A percentile compares a stretch with the other conserved stretches of the same genome.
phyloP scores from a whole-genome alignment of 1,140 invertebrate genomes.

The Agrypnia vestita region DNA sequence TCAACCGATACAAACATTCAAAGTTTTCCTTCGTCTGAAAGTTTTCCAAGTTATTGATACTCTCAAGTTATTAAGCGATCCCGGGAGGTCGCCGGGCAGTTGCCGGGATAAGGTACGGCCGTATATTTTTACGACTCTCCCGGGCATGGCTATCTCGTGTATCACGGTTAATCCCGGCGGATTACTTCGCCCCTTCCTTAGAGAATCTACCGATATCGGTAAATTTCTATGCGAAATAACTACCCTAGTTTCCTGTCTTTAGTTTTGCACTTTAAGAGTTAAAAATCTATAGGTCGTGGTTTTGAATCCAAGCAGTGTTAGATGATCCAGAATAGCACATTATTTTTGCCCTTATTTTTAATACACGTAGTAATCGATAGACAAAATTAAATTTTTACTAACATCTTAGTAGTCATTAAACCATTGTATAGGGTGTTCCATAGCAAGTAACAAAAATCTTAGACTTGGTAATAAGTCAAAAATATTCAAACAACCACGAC shows the following conservation, averaged over 20 bases:
- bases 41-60: conserved; percentile 39
- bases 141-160: conserved; percentile 20
- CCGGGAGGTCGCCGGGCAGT: neutral
- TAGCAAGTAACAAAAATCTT: too few species aligned
- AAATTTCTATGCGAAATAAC: neutral
- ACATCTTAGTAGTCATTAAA: too few species aligned
- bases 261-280: neutral
- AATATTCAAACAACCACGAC: too few species aligned
- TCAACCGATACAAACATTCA: conserved; percentile 14
- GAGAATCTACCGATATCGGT: neutral
- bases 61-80: conserved; percentile 41
- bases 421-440: too few species aligned
- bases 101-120: conserved; percentile 12
- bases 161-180: conserved; percentile 26
- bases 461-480: too few species aligned
- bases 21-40: conserved; percentile 12
- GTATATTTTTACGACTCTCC: conserved; percentile 35
- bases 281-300: too few species aligned
- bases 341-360: neutral
- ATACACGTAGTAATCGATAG: neutral
- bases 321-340: neutral
- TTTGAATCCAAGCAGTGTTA: too few species aligned
- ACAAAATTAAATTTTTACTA: too few species aligned
- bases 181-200: neutral
- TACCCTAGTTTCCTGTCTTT: neutral